Evolutionary conservation across 2,797 vertebrate genomes (phyloP).

Genomic region (Halcyon leucocephala): DNA sequence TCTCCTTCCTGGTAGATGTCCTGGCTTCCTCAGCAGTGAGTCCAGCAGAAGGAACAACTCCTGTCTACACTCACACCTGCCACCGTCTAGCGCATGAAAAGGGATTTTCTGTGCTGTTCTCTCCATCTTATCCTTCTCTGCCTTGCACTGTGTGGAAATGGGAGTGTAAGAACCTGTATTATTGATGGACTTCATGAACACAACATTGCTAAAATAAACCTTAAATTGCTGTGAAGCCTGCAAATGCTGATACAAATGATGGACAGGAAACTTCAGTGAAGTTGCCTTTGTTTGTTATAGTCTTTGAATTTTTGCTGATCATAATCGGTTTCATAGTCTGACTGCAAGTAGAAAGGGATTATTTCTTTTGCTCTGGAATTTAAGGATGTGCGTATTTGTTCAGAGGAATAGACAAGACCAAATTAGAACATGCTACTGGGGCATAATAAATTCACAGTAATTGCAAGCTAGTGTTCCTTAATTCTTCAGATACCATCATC

Average conservation of each 20-base stretch:
- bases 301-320: constrained; percentile 69
- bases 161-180: neutral
- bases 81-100: fast-evolving
- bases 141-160: neutral
- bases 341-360: constrained; percentile 53
- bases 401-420: constrained; percentile 45
- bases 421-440: constrained; percentile 58
- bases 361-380: constrained; percentile 67
- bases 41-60: neutral
- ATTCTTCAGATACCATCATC: constrained; percentile 73
- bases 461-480: constrained; percentile 69
- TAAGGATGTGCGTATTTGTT: constrained; percentile 67
- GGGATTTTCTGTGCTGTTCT: neutral
- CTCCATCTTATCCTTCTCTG: neutral
- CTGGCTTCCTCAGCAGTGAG: neutral
- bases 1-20: neutral
- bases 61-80: neutral
- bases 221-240: neutral
- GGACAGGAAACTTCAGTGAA: constrained; percentile 44
- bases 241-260: constrained; percentile 16
- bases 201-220: neutral
- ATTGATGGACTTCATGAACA: neutral
- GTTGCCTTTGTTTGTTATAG: constrained; percentile 39
- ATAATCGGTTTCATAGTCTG: constrained; percentile 60
- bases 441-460: constrained; percentile 72